Evolutionary conservation across 2,797 vertebrate genomes (phyloP), one percentile per base, ranked within the genome.

Genomic region (Denticeps clupeoides): DNA sequence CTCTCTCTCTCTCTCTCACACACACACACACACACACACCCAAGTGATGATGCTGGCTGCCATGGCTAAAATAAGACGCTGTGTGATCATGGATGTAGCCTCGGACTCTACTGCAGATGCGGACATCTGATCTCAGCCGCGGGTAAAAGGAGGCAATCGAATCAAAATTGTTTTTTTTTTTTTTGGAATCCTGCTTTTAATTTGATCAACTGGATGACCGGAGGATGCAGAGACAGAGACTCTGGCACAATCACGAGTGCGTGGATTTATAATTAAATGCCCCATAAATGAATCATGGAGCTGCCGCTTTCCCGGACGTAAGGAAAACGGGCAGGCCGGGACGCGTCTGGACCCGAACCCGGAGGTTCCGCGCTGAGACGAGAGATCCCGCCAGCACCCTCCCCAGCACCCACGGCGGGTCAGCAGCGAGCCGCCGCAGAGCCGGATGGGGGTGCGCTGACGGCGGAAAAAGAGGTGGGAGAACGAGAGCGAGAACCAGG

Each of bases 31-130:
- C 43, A 51, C 24, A 28, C 41, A 48, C 49, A 41, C 9, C 18
- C 49, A 63, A 62, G 60, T 68, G 67, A 71, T 65, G 72, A 64
- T 70, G 35, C 62, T 55, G 54, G 73, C 65, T 64, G 69, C 73
- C 70, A 70, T 75, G 45, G 25, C 52, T 55, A 55, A 69, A 73
- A 71, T 68, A 68, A 73, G 68, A 79, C 74, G 73, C n/a, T n/a
- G 78, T 80, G 77, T 76, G 72, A 77, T 75, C 72, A 73, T 67
- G 73, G 68, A 74, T 78, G 69, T 77, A 72, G 67, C 67, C 75
- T 55, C 66, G 64, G 67, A 69, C 69, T 65, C 73, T 67, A 73
- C 72, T 80, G 75, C 74, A 72, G 69, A 72, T 77, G 73, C 72
- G 55, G 67, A 67, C 65, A 67, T 63, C 58, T 75, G 72, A 70